Evolutionary conservation across 37 sponge, comb jelly and placozoan genomes (phyloP), one percentile per base, ranked within the genome.

Genomic region (Haliclona indistincta): DNA sequence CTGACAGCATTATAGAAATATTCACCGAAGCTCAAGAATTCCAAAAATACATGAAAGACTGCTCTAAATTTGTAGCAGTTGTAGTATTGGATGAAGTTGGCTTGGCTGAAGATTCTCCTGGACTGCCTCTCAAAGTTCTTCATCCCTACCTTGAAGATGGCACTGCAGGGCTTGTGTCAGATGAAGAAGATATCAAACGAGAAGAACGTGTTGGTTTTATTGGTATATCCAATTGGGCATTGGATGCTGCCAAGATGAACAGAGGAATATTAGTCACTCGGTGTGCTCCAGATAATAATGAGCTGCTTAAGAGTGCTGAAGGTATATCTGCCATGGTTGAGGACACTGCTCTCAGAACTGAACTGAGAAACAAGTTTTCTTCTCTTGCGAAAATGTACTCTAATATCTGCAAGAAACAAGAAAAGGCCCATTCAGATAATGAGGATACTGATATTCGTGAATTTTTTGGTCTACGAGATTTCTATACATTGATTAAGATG

Each of bases 191-290:
- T 35, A 20, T 65, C 8, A 38, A 65, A 65, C 42, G 37, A 39
- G 67, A 65, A 19, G 67, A 65, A 65, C 13, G 42, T 8, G 67
- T 39, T 34, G 67, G 17, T 35, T 38, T 65, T 65, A 86, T 96
- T 76, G 98, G 98, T 29, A 92, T 97, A 1, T 97, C 98, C 29
- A 97, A 97, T 79, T 97, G 98, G 98, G 92, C 98, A 0, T 83
- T 97, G 32, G 98, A 97, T 71, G 93, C 98, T 37, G 98, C 98
- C 37, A 97, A 97, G 76, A 97, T 97, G 98, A 97, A 97, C 80
- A 60, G 98, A 77, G 98, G 98, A 35, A 83, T 96, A 30, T 89
- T 92, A 84, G 78, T 96, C 13, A 86, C 83, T 29, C 86, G 97
- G 67, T 90, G 90, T 54, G 78, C 80, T 30, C 97, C 97, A 37